Percentiles rank a stretch among this genome's conserved stretches.
These are phyloP conservation scores for Nymphicus hollandicus DNA, from an alignment of 2,113 vertebrate species.

Conservation along the genomic window DNA sequence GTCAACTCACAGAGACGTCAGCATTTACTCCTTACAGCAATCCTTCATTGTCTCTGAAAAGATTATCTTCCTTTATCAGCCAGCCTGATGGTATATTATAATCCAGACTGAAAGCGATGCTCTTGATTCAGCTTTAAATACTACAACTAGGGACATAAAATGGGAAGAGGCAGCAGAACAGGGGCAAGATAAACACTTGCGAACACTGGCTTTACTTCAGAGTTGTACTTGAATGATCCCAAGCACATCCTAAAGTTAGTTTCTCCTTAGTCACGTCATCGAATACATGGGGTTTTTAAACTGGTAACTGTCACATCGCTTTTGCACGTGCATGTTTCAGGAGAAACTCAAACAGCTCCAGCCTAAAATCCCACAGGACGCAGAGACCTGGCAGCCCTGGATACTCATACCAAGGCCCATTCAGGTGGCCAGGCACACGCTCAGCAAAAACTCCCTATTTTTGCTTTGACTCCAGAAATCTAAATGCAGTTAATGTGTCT, in stretches of 20 bases:
- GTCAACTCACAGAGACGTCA: too few relatives aligned
- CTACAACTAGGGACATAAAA: not conserved
- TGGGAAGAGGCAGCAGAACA: not conserved
- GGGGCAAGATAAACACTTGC: not conserved
- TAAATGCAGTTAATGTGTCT: rapidly evolving
- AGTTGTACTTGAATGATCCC: not conserved
- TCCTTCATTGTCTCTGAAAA: not conserved
- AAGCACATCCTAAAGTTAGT: not conserved
- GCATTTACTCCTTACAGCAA: not conserved
- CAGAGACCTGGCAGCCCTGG: not conserved
- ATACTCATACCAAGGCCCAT: not conserved
- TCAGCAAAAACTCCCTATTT: not conserved
- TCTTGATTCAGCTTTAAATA: not conserved
- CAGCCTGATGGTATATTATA: not conserved
- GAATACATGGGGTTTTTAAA: rapidly evolving
- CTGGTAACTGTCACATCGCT: rapidly evolving
- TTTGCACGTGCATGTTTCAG: not conserved
- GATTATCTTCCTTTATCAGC: not conserved
- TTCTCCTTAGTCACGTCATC: not conserved
- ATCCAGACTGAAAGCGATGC: not conserved
- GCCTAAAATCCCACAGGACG: rapidly evolving
- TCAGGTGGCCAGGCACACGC: not conserved
- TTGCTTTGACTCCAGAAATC: not conserved
- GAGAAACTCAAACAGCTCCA: not conserved
- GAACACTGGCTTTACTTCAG: not conserved